These are phyloP conservation scores for Dryobates pubescens DNA, from an alignment of 2,797 vertebrate genomes.

Conservation along the genomic window DNA sequence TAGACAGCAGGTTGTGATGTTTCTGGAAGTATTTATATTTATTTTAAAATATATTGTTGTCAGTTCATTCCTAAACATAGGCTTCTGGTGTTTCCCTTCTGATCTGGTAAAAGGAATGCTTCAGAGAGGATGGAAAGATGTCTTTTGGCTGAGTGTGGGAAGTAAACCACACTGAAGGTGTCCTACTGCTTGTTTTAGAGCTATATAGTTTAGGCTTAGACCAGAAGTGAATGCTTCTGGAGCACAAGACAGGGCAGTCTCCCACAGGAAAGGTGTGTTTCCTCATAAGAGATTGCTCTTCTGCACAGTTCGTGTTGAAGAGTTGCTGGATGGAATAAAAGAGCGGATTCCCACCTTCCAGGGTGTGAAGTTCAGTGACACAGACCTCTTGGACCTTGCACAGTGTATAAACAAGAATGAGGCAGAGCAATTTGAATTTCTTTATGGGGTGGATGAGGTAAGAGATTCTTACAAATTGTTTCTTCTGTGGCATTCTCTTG, in stretches of 20 bases:
- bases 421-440: conserved; percentile 77
- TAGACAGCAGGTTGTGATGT: not conserved
- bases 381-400: conserved; percentile 91
- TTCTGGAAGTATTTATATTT: not conserved
- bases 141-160: not conserved
- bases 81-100: not conserved
- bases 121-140: not conserved
- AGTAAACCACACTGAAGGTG: not conserved
- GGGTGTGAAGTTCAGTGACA: conserved; percentile 90
- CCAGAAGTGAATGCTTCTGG: not conserved
- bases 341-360: conserved; percentile 88
- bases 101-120: not conserved
- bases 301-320: conserved; percentile 82
- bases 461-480: not conserved
- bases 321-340: conserved; percentile 86
- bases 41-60: not conserved
- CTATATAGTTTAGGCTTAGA: not conserved
- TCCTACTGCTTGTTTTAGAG: not conserved
- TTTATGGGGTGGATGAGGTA: conserved; percentile 95
- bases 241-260: not conserved
- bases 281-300: conserved; percentile 13
- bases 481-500: not conserved
- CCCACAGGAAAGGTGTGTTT: not conserved
- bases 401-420: conserved; percentile 82
- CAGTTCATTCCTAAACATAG: not conserved